Base-by-base conservation (phyloP, 2,797 vertebrate species). In the Gallinago nigripennis region DNA sequence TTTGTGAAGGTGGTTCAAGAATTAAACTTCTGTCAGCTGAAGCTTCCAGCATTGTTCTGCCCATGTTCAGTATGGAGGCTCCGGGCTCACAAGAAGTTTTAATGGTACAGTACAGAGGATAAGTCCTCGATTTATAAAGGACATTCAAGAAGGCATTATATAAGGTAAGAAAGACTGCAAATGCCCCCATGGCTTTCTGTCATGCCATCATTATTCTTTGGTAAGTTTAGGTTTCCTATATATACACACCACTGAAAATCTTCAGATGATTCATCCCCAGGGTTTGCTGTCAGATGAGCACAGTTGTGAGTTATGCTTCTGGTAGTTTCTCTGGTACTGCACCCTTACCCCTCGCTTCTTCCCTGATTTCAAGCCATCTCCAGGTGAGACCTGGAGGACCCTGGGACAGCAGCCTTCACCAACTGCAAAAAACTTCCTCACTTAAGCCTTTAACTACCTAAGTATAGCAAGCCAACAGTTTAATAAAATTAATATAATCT, bases 1-100 rank as follows among this genome's bases (percentile, higher is more conserved):
- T 92, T 95, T 96, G 83, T 94, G 96, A 96, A 96, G 94, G 95
- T 96, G 92, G 90, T 93, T 96, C 89, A 96, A 90, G 93, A 96
- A 96, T 96, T 95, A 91, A 90, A 95, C 84, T 95, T 96, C 87
- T 94, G 93, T 96, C 96, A 96, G 39, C 88, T 86, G 88, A 97
- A 95, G 76, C 91, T 76, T 92, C 87, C 86, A 93, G 83, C 92
- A 95, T 94, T 96, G 89, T 97, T 96, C 95, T 91, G 86, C 84
- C 87, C 87, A 78, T 91, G 71, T 93, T 94, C 81, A 75, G 82
- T 75, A 92, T 78, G 65, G 82, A 96, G 76, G 81, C 39, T 94
- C 41, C 48, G 65, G 75, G 86, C 71, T 96, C 86, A 84, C 51
- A 69, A 48, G 46, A 82, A 80, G 51, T 92, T 86, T 84, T 95